A percentile compares a stretch with the other conserved stretches of the same genome.
These are phyloP conservation scores for Galleria mellonella DNA, from an alignment of 1,140 invertebrate species.

Conservation along the genomic window DNA sequence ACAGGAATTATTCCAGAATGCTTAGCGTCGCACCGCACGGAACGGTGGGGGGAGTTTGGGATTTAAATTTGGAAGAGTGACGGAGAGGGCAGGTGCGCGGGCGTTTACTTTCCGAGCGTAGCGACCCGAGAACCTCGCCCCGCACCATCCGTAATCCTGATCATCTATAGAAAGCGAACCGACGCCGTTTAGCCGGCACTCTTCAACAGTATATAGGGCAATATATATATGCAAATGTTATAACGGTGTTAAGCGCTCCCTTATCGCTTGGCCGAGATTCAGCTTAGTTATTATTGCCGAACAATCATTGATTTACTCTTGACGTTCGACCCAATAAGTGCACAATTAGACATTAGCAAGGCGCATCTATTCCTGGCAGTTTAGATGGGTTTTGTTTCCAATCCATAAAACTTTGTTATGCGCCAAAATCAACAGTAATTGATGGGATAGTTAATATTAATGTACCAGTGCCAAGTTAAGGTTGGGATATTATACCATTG, in stretches of 20 bases:
- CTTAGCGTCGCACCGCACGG: constrained; percentile 39
- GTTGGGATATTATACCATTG: too few relatives aligned
- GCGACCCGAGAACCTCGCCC: constrained; percentile 43
- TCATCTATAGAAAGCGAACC: constrained; percentile 34
- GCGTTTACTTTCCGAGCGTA: constrained; percentile 44
- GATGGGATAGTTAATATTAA: too few relatives aligned
- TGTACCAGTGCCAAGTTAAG: too few relatives aligned
- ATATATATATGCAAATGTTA: constrained; percentile 2
- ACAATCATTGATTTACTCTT: constrained; percentile 38
- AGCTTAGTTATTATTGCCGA: constrained; percentile 37
- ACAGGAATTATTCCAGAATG: constrained; percentile 73
- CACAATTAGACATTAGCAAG: constrained; percentile 15
- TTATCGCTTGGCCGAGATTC: constrained; percentile 45
- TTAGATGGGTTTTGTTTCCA: background rate
- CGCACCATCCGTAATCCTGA: constrained; percentile 12
- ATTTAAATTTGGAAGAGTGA: constrained; percentile 74
- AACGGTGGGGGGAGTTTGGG: constrained; percentile 66
- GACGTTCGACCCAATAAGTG: constrained; percentile 9
- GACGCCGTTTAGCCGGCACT: constrained; percentile 8
- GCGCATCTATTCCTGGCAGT: background rate
- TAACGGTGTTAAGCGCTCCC: constrained; percentile 7
- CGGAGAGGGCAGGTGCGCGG: constrained; percentile 72
- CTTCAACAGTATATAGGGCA: constrained; percentile 30
- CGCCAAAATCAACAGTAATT: too few relatives aligned
- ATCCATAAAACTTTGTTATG: too few relatives aligned